Evolutionary conservation across 1,140 invertebrate genomes (phyloP), one percentile per base, ranked within the genome.

Genomic region (Drosophila fuyamai): DNA sequence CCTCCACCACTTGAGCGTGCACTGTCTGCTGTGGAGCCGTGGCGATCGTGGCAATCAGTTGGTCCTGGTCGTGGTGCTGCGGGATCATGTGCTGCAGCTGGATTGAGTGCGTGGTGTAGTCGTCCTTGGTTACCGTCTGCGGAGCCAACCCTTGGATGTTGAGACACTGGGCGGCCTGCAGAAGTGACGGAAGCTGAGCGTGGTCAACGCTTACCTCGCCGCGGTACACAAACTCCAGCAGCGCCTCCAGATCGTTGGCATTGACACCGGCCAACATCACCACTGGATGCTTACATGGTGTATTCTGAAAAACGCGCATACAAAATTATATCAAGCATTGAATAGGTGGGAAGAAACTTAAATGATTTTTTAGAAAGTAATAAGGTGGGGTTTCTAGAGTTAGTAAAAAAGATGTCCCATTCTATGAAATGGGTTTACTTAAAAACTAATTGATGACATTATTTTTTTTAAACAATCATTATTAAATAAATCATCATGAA

Each of bases 211-310:
- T 95, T 5, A 95, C 94, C 93, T 95, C 94, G 41, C 95, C 95
- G 23, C 94, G 93, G 73, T 95, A 95, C 51, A 95, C 94, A 92
- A 95, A 95, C 90, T 95, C 94, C 59, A 95, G 78, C 43, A 95
- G 78, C 43, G 94, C 94, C 79, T 95, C 94, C 59, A 95, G 90
- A 88, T 95, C 95, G 76, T 94, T 93, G 27, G 94, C 94, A 60
- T 93, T 94, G 16, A 95, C 94, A 50, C 95, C 95, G 14, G 94
- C 94, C 76, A 95, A 86, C 94, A 95, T 94, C 2, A 95, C 94
- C n/a, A 95, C 94, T 56, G 95, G 94, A 93, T 95, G 94, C 73
- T 95, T 93, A 83, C 94, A 95, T 77, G 94, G 94, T 54, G 95
- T 95, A 65, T 94, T 95, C 94, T 95, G 4, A 4, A 23, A 13